Evolutionary conservation across 2,113 vertebrate genomes (phyloP).

Genomic region (Sigmodon hispidus): DNA sequence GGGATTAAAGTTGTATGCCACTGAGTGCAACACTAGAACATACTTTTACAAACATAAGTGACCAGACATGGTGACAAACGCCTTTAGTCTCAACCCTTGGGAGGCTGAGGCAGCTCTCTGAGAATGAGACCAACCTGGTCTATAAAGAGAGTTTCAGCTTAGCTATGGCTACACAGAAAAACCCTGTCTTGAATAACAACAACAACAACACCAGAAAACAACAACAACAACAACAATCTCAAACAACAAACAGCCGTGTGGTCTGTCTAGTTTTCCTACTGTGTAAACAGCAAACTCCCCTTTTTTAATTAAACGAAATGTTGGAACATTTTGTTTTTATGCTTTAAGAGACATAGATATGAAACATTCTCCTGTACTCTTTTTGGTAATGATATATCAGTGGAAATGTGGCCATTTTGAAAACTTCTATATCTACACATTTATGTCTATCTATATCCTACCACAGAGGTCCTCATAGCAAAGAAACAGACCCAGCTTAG

Average conservation of each 20-base stretch:
- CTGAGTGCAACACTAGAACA: neutral
- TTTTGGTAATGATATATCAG: neutral
- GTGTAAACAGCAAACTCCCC: neutral
- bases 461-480: no score
- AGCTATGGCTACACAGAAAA: neutral
- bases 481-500: neutral
- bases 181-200: neutral
- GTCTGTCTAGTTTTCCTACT: neutral
- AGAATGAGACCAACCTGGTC: neutral
- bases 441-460: no score
- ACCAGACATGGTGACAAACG: neutral
- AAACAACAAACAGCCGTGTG: neutral
- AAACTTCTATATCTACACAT: neutral
- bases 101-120: neutral
- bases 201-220: neutral
- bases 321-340: slow-evolving; percentile 22
- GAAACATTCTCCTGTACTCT: neutral
- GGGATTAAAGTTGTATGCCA: neutral
- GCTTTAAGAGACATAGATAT: neutral
- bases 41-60: no score
- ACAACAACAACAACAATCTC: neutral
- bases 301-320: neutral
- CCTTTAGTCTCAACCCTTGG: neutral
- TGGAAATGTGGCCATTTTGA: slow-evolving; percentile 18
- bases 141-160: neutral